phyloP scores from a whole-genome alignment of 2,888 invertebrate genomes.

The Aethes cnicana region DNA sequence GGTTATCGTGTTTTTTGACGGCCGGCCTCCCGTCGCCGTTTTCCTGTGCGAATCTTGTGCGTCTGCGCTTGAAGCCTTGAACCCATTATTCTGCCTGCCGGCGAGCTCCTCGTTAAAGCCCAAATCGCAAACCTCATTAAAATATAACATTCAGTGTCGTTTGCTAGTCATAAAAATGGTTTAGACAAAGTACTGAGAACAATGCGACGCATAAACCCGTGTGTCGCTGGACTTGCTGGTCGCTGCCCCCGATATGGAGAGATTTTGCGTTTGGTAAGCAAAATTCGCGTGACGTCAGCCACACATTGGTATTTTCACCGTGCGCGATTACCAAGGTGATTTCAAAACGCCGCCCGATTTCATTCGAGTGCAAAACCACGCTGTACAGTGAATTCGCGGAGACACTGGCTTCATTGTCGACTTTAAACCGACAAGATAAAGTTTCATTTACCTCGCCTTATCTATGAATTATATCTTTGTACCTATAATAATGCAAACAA shows the following conservation, averaged over 20 bases:
- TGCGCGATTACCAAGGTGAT: conserved; percentile 57
- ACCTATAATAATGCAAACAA: conserved; percentile 58
- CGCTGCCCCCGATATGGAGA: conserved; percentile 18
- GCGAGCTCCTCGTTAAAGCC: conserved; percentile 20
- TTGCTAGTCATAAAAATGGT: conserved; percentile 16
- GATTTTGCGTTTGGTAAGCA: conserved; percentile 44
- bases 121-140: conserved; percentile 15
- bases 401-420: conserved; percentile 27
- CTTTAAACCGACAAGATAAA: conserved; percentile 49
- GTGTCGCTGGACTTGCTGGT: conserved; percentile 9
- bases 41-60: conserved; percentile 57
- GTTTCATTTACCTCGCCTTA: conserved; percentile 48
- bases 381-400: conserved; percentile 1
- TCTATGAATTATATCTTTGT: conserved; percentile 54
- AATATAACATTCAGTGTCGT: conserved; percentile 13
- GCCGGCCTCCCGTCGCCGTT: conserved; percentile 55
- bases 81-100: conserved; percentile 11
- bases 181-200: conserved; percentile 38
- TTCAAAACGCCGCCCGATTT: conserved; percentile 53
- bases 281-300: conserved; percentile 51
- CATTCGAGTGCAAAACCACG: conserved; percentile 51
- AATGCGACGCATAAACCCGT: conserved; percentile 35
- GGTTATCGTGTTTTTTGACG: conserved; percentile 73
- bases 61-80: conserved; percentile 6
- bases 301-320: conserved; percentile 48